Conservation (phyloP, 2,888 invertebrate species). For the Oscheius sp. region DNA sequence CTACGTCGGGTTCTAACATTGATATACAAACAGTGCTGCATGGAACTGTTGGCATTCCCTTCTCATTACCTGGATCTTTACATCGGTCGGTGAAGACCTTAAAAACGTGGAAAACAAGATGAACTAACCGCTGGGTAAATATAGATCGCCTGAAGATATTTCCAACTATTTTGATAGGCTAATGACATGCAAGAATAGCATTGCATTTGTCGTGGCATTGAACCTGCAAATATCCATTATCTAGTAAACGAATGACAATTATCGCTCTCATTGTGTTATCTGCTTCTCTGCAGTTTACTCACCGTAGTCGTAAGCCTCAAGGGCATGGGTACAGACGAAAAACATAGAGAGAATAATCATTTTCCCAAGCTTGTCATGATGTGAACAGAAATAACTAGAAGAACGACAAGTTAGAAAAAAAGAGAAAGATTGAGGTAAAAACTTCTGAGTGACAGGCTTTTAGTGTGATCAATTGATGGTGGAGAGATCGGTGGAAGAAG, state of each 20-base stretch:
- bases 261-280: not conserved
- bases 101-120: not conserved
- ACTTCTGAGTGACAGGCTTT: constrained; percentile 16
- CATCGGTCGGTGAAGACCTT: constrained; percentile 67
- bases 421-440: constrained; percentile 14
- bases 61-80: constrained; percentile 57
- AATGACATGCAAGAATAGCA: constrained; percentile 68
- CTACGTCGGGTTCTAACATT: constrained; percentile 66
- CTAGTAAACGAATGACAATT: constrained; percentile 8
- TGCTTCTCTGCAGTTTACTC: not conserved
- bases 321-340: constrained; percentile 10
- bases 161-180: constrained; percentile 65
- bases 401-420: not conserved
- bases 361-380: not conserved
- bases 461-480: constrained; percentile 24
- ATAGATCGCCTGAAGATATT: constrained; percentile 61
- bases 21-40: constrained; percentile 61
- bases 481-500: constrained; percentile 13
- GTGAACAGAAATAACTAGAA: not conserved
- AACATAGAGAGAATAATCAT: constrained; percentile 6
- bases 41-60: constrained; percentile 63
- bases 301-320: constrained; percentile 20
- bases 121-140: constrained; percentile 59
- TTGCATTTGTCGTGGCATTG: constrained; percentile 60
- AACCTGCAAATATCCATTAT: constrained; percentile 39